Conservation (phyloP, 2,797 vertebrate species). For the Phataginus tetradactyla region DNA sequence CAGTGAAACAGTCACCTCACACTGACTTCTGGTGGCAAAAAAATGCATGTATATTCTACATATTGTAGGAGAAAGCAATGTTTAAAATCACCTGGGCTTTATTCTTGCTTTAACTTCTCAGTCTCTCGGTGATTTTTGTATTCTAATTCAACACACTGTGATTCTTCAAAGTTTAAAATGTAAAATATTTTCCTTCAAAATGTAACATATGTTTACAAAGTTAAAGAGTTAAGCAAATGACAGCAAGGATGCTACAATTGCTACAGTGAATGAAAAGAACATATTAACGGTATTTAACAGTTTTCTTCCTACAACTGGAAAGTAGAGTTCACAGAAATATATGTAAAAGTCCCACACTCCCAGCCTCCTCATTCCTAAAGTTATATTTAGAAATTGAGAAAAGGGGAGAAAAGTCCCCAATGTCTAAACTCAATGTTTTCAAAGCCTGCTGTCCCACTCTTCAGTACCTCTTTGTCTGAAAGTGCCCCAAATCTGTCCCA, state of each 20-base stretch:
- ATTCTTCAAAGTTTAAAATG: slow-evolving; percentile 19
- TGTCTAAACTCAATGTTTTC: neutral
- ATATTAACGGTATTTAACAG: neutral
- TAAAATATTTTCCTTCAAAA: too few species aligned
- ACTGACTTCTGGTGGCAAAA: slow-evolving; percentile 54
- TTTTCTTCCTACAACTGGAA: neutral
- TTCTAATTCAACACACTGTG: neutral
- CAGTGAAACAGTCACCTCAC: neutral
- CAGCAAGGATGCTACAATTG: neutral
- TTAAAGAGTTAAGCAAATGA: slow-evolving; percentile 16
- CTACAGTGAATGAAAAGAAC: neutral
- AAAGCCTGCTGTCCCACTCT: neutral
- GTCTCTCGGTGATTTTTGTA: neutral
- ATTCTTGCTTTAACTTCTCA: slow-evolving; percentile 21
- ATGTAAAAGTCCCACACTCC: neutral
- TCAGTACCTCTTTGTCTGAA: neutral
- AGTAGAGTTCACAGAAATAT: neutral
- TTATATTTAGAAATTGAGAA: slow-evolving; percentile 9
- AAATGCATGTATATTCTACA: neutral
- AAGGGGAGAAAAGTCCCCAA: neutral
- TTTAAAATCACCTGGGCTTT: slow-evolving; percentile 38
- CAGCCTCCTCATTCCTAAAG: neutral
- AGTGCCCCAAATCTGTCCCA: neutral
- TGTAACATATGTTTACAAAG: neutral
- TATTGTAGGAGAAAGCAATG: neutral